A percentile compares a stretch with the other conserved stretches of the same genome.
Conservation (phyloP, 2,797 vertebrate species). For the Eremophila alpestris region DNA sequence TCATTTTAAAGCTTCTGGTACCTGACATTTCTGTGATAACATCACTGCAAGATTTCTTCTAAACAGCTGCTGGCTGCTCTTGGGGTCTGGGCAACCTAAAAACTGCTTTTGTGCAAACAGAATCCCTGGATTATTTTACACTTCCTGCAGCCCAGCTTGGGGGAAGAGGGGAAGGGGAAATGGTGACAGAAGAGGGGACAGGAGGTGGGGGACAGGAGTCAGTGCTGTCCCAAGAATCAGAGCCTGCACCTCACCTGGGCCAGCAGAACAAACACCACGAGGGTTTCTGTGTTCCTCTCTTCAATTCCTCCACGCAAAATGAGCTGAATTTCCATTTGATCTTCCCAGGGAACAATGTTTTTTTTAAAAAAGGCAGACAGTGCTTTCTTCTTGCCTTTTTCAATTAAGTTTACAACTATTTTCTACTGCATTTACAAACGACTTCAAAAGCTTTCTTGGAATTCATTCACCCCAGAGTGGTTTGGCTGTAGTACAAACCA, state of each 20-base stretch:
- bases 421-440: neutral
- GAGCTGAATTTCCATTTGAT: neutral
- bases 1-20: neutral
- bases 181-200: neutral
- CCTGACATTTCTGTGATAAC: neutral
- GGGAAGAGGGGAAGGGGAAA: neutral
- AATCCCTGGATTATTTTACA: neutral
- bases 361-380: neutral
- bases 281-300: neutral
- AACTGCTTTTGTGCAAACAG: neutral
- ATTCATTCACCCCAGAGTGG: neutral
- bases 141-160: neutral
- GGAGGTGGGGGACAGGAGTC: neutral
- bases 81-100: neutral
- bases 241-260: neutral
- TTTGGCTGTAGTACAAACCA: slow-evolving; percentile 15
- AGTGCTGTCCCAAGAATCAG: neutral
- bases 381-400: slow-evolving; percentile 42
- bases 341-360: neutral
- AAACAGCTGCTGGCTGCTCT: neutral
- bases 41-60: neutral
- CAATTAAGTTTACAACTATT: slow-evolving; percentile 39
- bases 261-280: neutral
- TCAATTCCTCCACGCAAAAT: neutral
- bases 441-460: slow-evolving; percentile 39